Percentiles rank a stretch among this genome's conserved stretches.
phyloP scores from a whole-genome alignment of 2,113 vertebrate species.

The Naja naja region DNA sequence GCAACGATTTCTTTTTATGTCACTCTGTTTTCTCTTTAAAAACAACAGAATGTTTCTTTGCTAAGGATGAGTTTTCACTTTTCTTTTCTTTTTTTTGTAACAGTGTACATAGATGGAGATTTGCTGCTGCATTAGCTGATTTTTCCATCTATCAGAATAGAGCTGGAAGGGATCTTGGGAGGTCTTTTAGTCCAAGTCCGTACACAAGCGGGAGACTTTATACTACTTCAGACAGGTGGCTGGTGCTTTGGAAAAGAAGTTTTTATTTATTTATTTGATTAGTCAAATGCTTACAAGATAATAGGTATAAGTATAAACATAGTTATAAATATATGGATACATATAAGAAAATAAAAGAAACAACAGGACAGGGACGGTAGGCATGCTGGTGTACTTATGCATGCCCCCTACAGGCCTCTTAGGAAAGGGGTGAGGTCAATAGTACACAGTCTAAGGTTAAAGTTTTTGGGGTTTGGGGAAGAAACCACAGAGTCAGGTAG shows the following conservation, averaged over 20 bases:
- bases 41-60: background rate
- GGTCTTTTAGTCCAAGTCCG: background rate
- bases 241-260: background rate
- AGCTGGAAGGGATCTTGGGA: background rate
- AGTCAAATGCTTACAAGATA: too few relatives aligned
- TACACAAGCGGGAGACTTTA: background rate
- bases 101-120: background rate
- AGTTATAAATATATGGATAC: too few relatives aligned
- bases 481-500: too few relatives aligned
- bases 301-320: too few relatives aligned
- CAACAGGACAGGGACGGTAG: too few relatives aligned
- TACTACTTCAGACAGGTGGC: background rate
- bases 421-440: too few relatives aligned
- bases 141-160: background rate
- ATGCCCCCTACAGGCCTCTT: too few relatives aligned
- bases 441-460: too few relatives aligned
- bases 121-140: background rate
- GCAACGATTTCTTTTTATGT: constrained; percentile 38
- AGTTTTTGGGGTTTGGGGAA: too few relatives aligned
- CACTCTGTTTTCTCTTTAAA: constrained; percentile 25
- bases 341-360: too few relatives aligned
- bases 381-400: too few relatives aligned
- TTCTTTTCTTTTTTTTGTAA: background rate
- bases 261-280: too few relatives aligned
- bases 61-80: background rate